Base-by-base conservation (phyloP, 2,113 vertebrate species). In the Bettongia penicillata region DNA sequence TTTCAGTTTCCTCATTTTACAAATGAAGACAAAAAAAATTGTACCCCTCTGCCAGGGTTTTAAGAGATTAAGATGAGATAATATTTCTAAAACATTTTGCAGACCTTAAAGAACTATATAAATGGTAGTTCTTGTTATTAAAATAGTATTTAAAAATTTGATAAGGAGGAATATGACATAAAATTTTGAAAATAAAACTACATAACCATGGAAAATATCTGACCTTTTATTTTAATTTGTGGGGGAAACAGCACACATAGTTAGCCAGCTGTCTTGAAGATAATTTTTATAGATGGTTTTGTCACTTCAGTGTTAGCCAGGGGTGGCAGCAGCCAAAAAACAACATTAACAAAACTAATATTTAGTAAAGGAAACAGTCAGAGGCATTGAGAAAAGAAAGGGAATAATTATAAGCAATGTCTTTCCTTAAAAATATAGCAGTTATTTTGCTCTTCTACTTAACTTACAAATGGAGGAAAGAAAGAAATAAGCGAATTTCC, bases 101-200 rank as follows among this genome's bases (percentile, higher is more conserved):
- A 68, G 14, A 37, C 28, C 31, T 68, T 68, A 68, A 68, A 37
- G 11, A 37, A 3, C 2, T 68, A 37, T 12, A 68, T 61, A 37
- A 61, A 12, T 57, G 57, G 28, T 68, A 68, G 28, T 11, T 68
- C 12, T 37, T 37, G 31, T 68, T 37, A 37, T 68, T 68, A 68
- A 16, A 68, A 37, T 37, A 68, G 11, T 37, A 68, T 68, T 61
- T 68, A 12, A 37, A 68, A 37, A 37, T 31, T 68, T 68, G 11
- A 14, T 68, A 68, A 57, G 31, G 57, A 37, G 11, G 3, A 37
- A 68, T 68, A 68, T 37, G 11, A 95, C 51, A 43, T 77, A 52
- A 93, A 94, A 57, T 3, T 3, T 68, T 48, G 26, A 92, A 94
- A 90, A 12, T 49, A 95, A 93, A 95, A 31, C 11, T 51, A 48